Base-by-base conservation (phyloP, 2,888 invertebrate species). In the Epinotia brunnichana region DNA sequence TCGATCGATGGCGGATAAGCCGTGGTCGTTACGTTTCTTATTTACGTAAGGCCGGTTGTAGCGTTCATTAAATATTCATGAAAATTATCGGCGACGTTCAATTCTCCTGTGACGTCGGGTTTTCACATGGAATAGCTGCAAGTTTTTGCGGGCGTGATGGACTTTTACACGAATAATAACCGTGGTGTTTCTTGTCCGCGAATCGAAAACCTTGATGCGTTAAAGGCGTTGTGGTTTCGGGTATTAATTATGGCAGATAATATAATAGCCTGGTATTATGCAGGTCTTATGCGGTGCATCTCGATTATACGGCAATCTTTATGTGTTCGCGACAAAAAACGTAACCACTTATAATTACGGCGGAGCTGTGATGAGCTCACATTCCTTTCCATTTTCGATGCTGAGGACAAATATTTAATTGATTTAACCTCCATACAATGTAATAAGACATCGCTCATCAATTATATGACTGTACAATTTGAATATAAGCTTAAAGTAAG, bases 251-350 rank as follows among this genome's bases (percentile, higher is more conserved):
- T 80, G 82, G 80, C 79, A 77, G 76, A 78, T 81, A 77, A 76
- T 80, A 86, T 88, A 87, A 90, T 90, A 85, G 87, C 83, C 82
- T 80, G 83, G 80, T 78, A 89, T 89, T 90, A 90, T 89, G 86
- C 85, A 85, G 79, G 78, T 83, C 79, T 80, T 82, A 79, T 82
- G 82, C 76, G 79, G 76, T 82, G 85, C 90, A 87, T 83, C 83
- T 83, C 80, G 80, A 85, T 87, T 84, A 84, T 85, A 80, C 82
- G 80, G 81, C 81, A 85, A 85, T 86, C 84, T 83, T 83, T 84
- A 86, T 85, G 80, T 79, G 74, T 56, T 77, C 61, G 78, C 78
- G 83, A 86, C 85, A 87, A 89, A 89, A 86, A 86, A 84, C 77
- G 73, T 76, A 78, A 75, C 77, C 79, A 76, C 77, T 78, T 69